Conservation (phyloP, 2,888 invertebrate species). For the Tortricodes alternella region DNA sequence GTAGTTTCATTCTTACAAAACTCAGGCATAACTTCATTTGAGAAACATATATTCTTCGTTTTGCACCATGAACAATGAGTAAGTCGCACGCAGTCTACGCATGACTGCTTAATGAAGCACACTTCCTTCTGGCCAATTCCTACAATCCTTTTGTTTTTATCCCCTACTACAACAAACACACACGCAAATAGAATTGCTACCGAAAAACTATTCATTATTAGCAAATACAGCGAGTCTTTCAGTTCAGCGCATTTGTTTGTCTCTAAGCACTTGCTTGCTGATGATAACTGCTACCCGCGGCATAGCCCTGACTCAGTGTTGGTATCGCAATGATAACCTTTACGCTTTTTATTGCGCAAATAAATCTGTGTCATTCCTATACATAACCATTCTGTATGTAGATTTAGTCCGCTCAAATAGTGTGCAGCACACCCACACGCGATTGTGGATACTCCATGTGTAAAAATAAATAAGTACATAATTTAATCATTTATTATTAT, state of each 20-base stretch:
- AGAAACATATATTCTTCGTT: slow-evolving; percentile 61
- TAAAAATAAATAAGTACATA: no score
- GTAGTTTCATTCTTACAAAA: slow-evolving; percentile 55
- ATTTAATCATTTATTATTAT: no score
- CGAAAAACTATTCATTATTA: slow-evolving; percentile 27
- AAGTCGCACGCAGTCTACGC: slow-evolving; percentile 62
- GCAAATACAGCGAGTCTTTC: background rate
- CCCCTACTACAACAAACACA: slow-evolving; percentile 35
- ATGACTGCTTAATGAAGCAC: slow-evolving; percentile 64
- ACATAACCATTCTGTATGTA: no score
- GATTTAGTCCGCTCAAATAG: no score
- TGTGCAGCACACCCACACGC: no score
- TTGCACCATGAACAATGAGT: slow-evolving; percentile 72
- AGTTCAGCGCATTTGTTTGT: background rate
- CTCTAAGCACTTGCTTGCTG: slow-evolving; percentile 44
- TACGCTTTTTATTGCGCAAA: slow-evolving; percentile 48
- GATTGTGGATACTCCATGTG: no score
- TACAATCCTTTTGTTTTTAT: background rate
- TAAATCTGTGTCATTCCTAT: slow-evolving; percentile 34
- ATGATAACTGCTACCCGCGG: slow-evolving; percentile 41
- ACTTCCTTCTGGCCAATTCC: slow-evolving; percentile 59
- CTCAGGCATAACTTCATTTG: slow-evolving; percentile 45
- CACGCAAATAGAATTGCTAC: slow-evolving; percentile 35
- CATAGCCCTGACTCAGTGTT: slow-evolving; percentile 60
- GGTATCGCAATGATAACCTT: slow-evolving; percentile 69